Evolutionary conservation across 2,797 vertebrate genomes (phyloP), one percentile per base, ranked within the genome.

Genomic region (Orientallactaga sibirica): DNA sequence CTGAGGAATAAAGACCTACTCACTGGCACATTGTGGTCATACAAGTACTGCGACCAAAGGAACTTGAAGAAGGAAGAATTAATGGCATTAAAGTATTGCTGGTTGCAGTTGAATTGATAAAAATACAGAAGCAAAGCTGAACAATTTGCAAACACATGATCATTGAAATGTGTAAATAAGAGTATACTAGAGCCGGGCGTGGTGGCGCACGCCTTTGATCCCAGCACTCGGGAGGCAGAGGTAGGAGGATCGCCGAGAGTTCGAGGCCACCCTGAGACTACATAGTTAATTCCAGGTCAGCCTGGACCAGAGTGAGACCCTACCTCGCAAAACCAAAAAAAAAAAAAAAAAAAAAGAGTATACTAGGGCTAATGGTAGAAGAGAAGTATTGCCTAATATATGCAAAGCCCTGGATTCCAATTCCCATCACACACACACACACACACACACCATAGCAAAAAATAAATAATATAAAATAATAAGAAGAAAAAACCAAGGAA

Each of bases 51-150:
- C 43, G 64, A 58, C 64, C 14, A 52, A 85, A 94, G 67, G 16
- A 90, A 87, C 19, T 37, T 75, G 52, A 88, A 33, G 75, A 90
- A 86, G n/a, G 68, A 67, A 52, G n/a, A 79, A 75, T 12, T 78
- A 9, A 25, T 79, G 37, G 43, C 41, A 85, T 75, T 70, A 87
- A 94, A 88, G 18, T 68, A 64, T 62, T 83, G 61, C 66, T 91
- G 29, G 19, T 43, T 92, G 78, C 24, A 61, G 84, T 5, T 41
- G 37, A 88, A 75, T 8, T 78, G 29, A 88, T 88, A 88, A 92
- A 67, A 90, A 75, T 61, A 77, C 4, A 78, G 33, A 95, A 70
- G 29, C 16, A 74, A 91, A 33, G 7, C 7, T 67, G 37, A 64
- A 55, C 1, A 76, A 77, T 24, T 76, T 20, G 12, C 7, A 88